A percentile compares a stretch with the other conserved stretches of the same genome.
Evolutionary conservation across 2,113 vertebrate species (phyloP).

Genomic region (Paralichthys olivaceus): DNA sequence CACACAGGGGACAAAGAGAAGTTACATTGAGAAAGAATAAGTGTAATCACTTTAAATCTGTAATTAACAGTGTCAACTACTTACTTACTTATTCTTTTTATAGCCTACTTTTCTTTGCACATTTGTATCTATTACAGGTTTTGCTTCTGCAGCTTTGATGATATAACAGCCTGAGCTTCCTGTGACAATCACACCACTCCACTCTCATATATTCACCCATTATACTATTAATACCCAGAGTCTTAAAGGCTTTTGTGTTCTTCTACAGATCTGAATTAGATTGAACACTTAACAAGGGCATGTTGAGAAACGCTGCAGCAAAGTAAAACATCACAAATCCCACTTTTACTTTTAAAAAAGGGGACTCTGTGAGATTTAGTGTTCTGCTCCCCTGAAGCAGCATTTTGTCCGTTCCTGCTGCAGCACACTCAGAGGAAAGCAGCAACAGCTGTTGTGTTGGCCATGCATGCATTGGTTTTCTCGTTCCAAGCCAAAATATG

Average conservation of each 20-base stretch:
- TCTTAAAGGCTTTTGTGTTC: conserved; percentile 45
- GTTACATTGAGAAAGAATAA: not conserved
- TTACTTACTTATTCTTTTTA: conserved; percentile 4
- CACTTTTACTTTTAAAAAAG: conserved; percentile 6
- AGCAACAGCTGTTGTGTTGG: conserved; percentile 28
- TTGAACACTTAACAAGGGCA: conserved; percentile 18
- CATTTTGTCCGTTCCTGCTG: conserved; percentile 22
- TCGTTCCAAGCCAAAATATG: conserved; percentile 48
- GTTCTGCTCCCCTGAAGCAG: conserved; percentile 28
- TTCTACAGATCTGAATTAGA: conserved; percentile 24
- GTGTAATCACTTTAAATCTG: not conserved
- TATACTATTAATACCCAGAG: conserved; percentile 25
- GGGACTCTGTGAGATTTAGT: conserved; percentile 27
- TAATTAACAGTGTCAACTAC: not conserved
- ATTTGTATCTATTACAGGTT: not conserved
- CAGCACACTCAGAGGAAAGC: conserved; percentile 21
- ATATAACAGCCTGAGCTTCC: conserved; percentile 42
- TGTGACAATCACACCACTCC: conserved; percentile 15
- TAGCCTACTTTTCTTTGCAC: not conserved
- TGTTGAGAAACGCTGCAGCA: conserved; percentile 5
- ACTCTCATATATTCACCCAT: conserved; percentile 38
- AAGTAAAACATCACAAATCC: conserved; percentile 33
- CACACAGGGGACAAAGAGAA: not conserved
- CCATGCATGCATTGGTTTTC: conserved; percentile 44
- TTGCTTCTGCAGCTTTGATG: conserved; percentile 18